These are phyloP conservation scores for Nesogale talazaci DNA, from an alignment of 2,113 vertebrate species.

Conservation along the genomic window DNA sequence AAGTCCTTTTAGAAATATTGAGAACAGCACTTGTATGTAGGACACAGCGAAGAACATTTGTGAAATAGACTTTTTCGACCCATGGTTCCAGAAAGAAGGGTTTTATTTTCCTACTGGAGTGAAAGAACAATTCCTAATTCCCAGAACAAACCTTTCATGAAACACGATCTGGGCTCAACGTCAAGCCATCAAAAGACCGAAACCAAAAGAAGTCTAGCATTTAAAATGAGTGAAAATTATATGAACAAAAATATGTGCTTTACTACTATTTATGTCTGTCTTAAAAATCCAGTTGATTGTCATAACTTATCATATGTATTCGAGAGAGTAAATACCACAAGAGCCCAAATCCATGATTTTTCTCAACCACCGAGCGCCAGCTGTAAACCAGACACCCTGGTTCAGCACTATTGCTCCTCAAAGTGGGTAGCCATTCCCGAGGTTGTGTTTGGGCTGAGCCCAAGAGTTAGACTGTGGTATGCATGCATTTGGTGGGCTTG, in stretches of 20 bases:
- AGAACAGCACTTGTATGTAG: not conserved
- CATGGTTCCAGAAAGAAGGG: constrained; percentile 21
- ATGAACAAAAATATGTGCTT: constrained; percentile 63
- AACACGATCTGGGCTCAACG: constrained; percentile 61
- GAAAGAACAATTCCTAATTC: constrained; percentile 49
- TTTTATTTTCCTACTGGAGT: constrained; percentile 54
- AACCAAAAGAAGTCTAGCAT: constrained; percentile 60
- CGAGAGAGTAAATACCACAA: constrained; percentile 66
- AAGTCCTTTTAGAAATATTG: not conserved
- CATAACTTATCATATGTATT: constrained; percentile 66
- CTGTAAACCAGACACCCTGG: constrained; percentile 72
- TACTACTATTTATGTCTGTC: constrained; percentile 70
- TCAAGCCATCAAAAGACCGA: constrained; percentile 42
- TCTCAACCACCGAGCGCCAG: constrained; percentile 75
- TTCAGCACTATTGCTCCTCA: constrained; percentile 59
- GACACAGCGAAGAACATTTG: not conserved
- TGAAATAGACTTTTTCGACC: constrained; percentile 33
- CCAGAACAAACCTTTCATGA: constrained; percentile 57
- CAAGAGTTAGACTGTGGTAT: constrained; percentile 14
- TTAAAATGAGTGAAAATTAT: constrained; percentile 72
- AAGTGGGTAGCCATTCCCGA: constrained; percentile 30
- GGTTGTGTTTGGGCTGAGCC: not conserved
- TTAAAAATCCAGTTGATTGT: constrained; percentile 69
- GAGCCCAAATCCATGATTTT: constrained; percentile 74
- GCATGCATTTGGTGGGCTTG: constrained; percentile 46